These are phyloP conservation scores for Orchesella flavescens DNA, from an alignment of 2,888 invertebrate species.

Conservation along the genomic window DNA sequence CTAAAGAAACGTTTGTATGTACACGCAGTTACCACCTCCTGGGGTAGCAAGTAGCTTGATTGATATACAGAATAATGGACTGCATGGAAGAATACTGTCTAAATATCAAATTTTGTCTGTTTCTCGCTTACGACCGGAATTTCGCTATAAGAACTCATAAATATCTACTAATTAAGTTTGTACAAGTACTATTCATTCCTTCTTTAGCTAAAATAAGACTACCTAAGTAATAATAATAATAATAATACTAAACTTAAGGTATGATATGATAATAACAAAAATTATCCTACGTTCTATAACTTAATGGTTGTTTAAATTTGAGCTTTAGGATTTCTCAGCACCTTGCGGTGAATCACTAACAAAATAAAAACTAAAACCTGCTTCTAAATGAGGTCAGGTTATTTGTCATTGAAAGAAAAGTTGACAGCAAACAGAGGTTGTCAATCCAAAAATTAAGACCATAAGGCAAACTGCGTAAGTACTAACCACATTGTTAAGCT, in stretches of 20 bases:
- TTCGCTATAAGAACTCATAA: too few relatives aligned
- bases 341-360: not conserved
- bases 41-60: too few relatives aligned
- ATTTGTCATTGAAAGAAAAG: constrained; percentile 35
- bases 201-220: too few relatives aligned
- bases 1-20: too few relatives aligned
- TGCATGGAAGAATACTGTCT: not conserved
- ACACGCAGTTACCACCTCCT: too few relatives aligned
- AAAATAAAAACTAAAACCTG: not conserved
- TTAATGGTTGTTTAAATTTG: not conserved
- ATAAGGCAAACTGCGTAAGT: constrained; percentile 47
- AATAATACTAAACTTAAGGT: too few relatives aligned
- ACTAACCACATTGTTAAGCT: constrained; percentile 90
- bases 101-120: not conserved
- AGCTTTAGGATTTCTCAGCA: not conserved
- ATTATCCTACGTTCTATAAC: too few relatives aligned
- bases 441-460: constrained; percentile 44
- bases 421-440: constrained; percentile 53
- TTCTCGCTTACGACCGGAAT: not conserved
- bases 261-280: too few relatives aligned
- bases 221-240: too few relatives aligned
- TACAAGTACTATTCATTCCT: too few relatives aligned
- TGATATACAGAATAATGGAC: too few relatives aligned
- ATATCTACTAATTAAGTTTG: too few relatives aligned
- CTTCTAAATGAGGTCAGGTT: not conserved